Conservation (phyloP, 2,888 invertebrate species). For the Drosophila maculinotata region DNA sequence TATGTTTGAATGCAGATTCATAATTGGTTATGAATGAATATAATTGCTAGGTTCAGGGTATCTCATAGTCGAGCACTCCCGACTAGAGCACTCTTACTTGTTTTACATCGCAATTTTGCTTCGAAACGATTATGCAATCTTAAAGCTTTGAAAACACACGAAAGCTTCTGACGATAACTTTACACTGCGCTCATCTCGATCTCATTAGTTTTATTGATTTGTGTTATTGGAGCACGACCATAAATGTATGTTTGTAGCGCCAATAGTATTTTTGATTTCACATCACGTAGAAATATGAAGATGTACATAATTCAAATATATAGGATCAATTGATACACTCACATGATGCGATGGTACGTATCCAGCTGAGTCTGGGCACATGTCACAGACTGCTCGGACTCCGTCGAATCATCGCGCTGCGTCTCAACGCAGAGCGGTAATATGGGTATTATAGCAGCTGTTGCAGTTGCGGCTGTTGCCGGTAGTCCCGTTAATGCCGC, state of each 20-base stretch:
- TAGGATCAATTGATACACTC: conserved; percentile 64
- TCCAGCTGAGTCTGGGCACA: conserved; percentile 84
- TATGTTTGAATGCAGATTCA: too few species aligned
- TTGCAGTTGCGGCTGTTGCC: conserved; percentile 85
- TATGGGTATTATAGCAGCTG: conserved; percentile 85
- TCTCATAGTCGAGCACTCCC: too few species aligned
- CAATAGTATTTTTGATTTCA: neutral
- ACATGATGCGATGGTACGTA: conserved; percentile 85
- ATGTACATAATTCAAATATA: neutral
- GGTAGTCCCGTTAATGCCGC: conserved; percentile 85
- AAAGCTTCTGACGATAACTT: conserved; percentile 2
- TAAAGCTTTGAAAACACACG: neutral
- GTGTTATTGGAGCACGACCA: too few species aligned
- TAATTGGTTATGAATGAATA: too few species aligned
- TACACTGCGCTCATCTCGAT: neutral
- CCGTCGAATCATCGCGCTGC: conserved; percentile 85
- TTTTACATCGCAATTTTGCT: too few species aligned
- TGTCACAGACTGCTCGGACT: conserved; percentile 85
- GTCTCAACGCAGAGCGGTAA: conserved; percentile 85
- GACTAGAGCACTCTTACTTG: too few species aligned
- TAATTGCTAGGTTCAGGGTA: too few species aligned
- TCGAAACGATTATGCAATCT: neutral
- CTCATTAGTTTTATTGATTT: neutral
- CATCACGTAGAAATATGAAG: neutral
- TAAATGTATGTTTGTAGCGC: too few species aligned